Base-by-base conservation (phyloP, 1,140 invertebrate species). In the Dendroctonus ponderosae region DNA sequence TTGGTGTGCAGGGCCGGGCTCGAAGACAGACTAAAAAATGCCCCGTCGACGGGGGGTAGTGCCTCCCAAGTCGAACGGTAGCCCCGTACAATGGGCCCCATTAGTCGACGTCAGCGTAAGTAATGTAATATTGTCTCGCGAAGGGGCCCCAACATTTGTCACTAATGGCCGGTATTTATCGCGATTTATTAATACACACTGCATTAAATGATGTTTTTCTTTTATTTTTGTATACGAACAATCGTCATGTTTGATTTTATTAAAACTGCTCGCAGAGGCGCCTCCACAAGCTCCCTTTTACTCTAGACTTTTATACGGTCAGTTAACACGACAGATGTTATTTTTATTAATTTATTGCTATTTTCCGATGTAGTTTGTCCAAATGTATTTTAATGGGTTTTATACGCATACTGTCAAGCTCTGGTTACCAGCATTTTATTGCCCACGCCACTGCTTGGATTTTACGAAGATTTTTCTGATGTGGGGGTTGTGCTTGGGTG, bases 61-160 rank as follows among this genome's bases (percentile, higher is more conserved):
- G 66, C 66, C 70, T 67, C 70, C 66, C 70, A 71, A 71, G 70
- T 66, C 52, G 70, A 68, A 71, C 70, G 62, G 70, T 68, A 71
- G 70, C 70, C 63, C 66, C 66, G 61, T 59, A 71, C 70, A 71
- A 71, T 66, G 59, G 66, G 37, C 40, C 56, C 66, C 66, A 71
- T 71, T 71, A 68, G 63, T 71, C 66, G 61, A 49, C 63, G 70
- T 67, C 70, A 66, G 11, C 51, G 46, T 68, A 68, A 71, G 66
- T 71, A 71, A 71, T 71, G 70, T 71, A 71, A 71, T 71, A 71
- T 71, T 71, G 70, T 71, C 70, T 68, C 60, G 61, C 38, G 53
- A 50, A 52, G 57, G 54, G 63, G 60, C 63, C 63, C 51, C 62
- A 51, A 68, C 66, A 71, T 71, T 71, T 71, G 70, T 71, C 66